Base-by-base conservation (phyloP, 2,888 invertebrate genomes). In the Drosophila percnosoma region DNA sequence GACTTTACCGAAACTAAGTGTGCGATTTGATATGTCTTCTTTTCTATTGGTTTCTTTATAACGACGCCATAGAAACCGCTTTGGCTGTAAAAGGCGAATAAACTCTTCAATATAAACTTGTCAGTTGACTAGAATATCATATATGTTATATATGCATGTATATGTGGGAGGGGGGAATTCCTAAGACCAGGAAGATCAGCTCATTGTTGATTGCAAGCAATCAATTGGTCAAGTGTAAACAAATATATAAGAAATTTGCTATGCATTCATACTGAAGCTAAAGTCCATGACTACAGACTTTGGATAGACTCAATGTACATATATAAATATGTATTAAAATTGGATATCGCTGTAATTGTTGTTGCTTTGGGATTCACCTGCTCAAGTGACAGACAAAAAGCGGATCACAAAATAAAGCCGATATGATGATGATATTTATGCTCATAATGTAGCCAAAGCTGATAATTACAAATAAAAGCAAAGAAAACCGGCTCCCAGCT, bases 21-120 rank as follows among this genome's bases (percentile, higher is more conserved):
- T 15, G 8, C 15, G 4, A 4, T 15, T 45, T 45, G 33, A 53
- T n/a, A 33, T 67, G 48, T 53, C 53, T 72, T 72, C 7, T 34
- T 58, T 42, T 77, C 68, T 15, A 34, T 68, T 72, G 21, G 57
- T 73, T 63, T 42, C n/a, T 78, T 75, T 79, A 24, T 68, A 78
- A 83, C 80, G 73, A 55, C 86, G 86, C 68, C 79, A 85, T 72
- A 64, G 38, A 75, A 86, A 88, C 88, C 77, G 83, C 86, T 83
- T 68, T 53, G 52, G n/a, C 59, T 33, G 53, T 29, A 60, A 42
- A 60, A 66, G 89, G 89, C 75, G 86, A 89, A 89, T 86, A 87
- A 87, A 87, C 87, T 89, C 78, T 82, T 83, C 89, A 89, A 89
- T 89, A 77, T 84, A 62, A 89, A 80, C 87, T 75, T 78, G 79